Evolutionary conservation across 2,113 vertebrate genomes (phyloP).

Genomic region (Nothocercus nigrocapillus): DNA sequence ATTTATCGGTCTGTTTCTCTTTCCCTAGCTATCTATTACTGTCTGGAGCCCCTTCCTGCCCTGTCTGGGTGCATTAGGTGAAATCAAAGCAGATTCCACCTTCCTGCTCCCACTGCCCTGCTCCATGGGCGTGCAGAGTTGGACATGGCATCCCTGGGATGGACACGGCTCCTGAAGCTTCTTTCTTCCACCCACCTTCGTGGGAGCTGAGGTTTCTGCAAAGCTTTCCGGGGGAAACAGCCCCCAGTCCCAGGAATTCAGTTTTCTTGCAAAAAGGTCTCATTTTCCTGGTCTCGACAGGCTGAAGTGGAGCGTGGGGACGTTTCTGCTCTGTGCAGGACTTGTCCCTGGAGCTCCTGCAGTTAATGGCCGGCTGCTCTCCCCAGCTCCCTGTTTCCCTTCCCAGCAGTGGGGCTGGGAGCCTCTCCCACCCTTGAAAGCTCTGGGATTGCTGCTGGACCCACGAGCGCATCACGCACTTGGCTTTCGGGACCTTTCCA

Average conservation of each 20-base stretch:
- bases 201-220: neutral
- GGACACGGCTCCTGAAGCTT: neutral
- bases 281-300: rapidly evolving
- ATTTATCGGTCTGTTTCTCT: constrained; percentile 25
- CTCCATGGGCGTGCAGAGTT: neutral
- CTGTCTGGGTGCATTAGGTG: constrained; percentile 42
- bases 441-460: constrained; percentile 32
- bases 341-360: neutral
- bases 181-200: neutral
- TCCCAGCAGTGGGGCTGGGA: neutral
- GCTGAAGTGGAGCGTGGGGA: neutral
- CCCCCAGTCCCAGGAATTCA: rapidly evolving
- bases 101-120: neutral
- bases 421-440: neutral
- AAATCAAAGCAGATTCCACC: constrained; percentile 12
- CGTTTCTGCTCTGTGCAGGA: neutral
- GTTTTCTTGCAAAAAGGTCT: neutral
- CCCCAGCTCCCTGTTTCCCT: too few relatives aligned
- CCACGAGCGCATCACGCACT: neutral
- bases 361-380: neutral
- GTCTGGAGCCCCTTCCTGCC: neutral
- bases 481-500: neutral
- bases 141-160: rapidly evolving
- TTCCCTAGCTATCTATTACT: neutral
- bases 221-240: neutral